Percentiles rank a stretch among this genome's conserved stretches.
Conservation (phyloP, 2,888 invertebrate species). For the Caenorhabditis sulstoni region DNA sequence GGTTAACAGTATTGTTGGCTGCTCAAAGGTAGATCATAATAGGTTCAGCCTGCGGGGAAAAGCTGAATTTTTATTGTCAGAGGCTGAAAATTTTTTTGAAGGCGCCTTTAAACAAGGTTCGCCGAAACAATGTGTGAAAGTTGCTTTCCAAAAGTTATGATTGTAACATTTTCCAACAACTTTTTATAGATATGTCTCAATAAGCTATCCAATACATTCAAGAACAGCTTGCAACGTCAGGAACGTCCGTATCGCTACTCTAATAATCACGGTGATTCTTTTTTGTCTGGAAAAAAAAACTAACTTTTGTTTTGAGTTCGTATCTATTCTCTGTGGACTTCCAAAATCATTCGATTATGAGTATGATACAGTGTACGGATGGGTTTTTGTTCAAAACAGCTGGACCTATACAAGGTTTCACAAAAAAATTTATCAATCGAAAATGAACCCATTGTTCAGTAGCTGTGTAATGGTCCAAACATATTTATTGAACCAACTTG, state of each 20-base stretch:
- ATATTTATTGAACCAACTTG: constrained; percentile 68
- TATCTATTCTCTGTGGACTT: constrained; percentile 89
- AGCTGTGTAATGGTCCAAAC: constrained; percentile 74
- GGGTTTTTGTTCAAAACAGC: constrained; percentile 84
- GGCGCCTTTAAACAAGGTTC: no score
- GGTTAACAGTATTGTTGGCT: constrained; percentile 92
- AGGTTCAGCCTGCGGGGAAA: no score
- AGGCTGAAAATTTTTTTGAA: no score
- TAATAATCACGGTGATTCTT: constrained; percentile 86
- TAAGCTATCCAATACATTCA: constrained; percentile 92
- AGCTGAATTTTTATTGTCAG: no score
- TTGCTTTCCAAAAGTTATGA: no score
- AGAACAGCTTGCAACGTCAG: constrained; percentile 86
- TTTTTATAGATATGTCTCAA: constrained; percentile 88
- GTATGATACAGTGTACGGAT: constrained; percentile 83
- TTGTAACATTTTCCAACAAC: no score
- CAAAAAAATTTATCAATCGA: no score
- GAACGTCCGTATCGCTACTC: constrained; percentile 85
- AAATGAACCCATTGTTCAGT: constrained; percentile 56
- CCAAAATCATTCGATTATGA: constrained; percentile 89
- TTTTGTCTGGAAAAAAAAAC: neutral
- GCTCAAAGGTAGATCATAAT: constrained; percentile 85
- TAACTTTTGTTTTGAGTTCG: constrained; percentile 64
- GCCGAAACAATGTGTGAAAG: no score
- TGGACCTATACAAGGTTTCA: constrained; percentile 72